These are phyloP conservation scores for Porphyrio hochstetteri DNA, from an alignment of 2,113 vertebrate genomes.

Conservation along the genomic window DNA sequence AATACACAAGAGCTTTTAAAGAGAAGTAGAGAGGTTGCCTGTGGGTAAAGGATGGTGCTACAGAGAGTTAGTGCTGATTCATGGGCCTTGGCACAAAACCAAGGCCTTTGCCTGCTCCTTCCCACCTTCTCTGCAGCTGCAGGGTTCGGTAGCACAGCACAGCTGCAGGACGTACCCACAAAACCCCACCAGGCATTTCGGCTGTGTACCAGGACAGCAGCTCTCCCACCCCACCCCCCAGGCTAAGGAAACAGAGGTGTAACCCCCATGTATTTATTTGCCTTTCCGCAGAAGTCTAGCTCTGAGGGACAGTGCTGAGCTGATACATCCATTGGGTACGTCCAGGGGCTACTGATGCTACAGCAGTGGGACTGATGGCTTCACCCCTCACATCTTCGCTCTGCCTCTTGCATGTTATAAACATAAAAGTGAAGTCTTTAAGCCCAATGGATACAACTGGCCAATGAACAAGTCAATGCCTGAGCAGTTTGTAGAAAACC, in stretches of 20 bases:
- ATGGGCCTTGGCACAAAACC: fast-evolving
- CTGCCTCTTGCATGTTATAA: not conserved
- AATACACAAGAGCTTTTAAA: not conserved
- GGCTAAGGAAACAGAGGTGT: not conserved
- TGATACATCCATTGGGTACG: too few relatives aligned
- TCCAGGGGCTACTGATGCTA: not conserved
- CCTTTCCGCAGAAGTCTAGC: not conserved
- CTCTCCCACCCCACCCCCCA: too few relatives aligned
- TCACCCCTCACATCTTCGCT: too few relatives aligned
- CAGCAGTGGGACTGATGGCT: not conserved
- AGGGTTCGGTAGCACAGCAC: not conserved
- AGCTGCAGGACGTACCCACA: fast-evolving
- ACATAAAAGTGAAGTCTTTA: not conserved
- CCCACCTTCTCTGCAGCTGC: fast-evolving
- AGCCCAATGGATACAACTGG: not conserved
- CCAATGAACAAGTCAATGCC: not conserved
- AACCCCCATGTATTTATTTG: not conserved
- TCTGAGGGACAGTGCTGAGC: not conserved
- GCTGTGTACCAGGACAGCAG: not conserved
- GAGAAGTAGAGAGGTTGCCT: not conserved
- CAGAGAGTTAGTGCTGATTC: not conserved
- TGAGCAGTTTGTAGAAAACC: not conserved
- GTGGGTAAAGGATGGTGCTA: not conserved
- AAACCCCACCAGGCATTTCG: not conserved
- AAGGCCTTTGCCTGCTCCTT: not conserved